These are phyloP conservation scores for Hydrolagus colliei DNA, from an alignment of 2,797 vertebrate genomes.

Conservation along the genomic window DNA sequence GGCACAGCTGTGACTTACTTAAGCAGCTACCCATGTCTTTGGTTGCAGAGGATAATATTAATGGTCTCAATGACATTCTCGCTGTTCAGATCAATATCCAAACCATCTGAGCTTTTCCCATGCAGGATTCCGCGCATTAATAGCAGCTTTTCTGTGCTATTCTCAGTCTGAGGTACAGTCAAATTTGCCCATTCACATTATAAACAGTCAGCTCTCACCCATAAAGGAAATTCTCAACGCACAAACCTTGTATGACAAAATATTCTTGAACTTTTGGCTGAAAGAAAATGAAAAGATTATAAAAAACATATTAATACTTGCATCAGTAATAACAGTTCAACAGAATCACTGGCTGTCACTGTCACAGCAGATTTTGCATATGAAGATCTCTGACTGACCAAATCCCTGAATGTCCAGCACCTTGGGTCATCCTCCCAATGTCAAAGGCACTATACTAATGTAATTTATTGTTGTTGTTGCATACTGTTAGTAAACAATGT, in stretches of 20 bases:
- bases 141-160: too few species aligned
- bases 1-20: neutral
- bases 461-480: too few species aligned
- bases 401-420: too few species aligned
- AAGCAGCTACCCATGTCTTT: too few species aligned
- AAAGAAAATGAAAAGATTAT: constrained; percentile 44
- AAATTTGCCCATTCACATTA: neutral
- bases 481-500: too few species aligned
- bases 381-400: too few species aligned
- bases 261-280: constrained; percentile 59
- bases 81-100: neutral
- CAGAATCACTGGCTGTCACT: neutral
- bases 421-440: too few species aligned
- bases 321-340: neutral
- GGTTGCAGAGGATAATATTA: neutral
- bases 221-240: neutral
- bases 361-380: neutral
- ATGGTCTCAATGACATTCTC: neutral
- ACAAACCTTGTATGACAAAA: constrained; percentile 65
- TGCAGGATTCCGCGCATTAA: too few species aligned
- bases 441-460: too few species aligned
- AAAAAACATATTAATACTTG: constrained; percentile 30
- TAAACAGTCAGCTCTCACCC: constrained; percentile 20
- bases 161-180: too few species aligned
- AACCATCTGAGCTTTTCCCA: neutral